These are phyloP conservation scores for Lochmaea capreae DNA, from an alignment of 2,888 invertebrate genomes.

Conservation along the genomic window DNA sequence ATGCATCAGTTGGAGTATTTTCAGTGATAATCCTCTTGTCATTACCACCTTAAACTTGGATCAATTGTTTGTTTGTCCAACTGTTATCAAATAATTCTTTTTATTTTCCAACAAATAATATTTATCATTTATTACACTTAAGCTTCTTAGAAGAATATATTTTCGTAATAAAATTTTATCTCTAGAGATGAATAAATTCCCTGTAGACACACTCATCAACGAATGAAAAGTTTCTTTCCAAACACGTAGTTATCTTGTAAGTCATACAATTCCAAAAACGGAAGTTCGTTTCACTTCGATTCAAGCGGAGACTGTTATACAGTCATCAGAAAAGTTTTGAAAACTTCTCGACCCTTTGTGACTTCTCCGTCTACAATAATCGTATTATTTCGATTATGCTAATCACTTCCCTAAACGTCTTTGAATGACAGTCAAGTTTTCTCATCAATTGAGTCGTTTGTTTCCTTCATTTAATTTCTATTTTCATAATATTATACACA, in stretches of 20 bases:
- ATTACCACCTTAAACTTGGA: no score
- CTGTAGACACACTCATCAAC: constrained; percentile 36
- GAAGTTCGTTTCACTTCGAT: constrained; percentile 58
- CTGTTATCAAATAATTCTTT: no score
- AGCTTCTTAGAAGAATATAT: constrained; percentile 25
- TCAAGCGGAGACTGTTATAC: constrained; percentile 60
- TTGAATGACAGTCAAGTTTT: constrained; percentile 15
- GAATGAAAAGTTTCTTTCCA: constrained; percentile 48
- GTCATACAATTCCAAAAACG: constrained; percentile 49
- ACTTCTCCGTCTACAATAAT: constrained; percentile 58
- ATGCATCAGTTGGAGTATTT: no score
- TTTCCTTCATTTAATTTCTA: neutral
- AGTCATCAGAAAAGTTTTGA: constrained; percentile 59
- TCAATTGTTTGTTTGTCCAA: no score
- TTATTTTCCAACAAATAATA: neutral
- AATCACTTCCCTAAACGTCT: constrained; percentile 48
- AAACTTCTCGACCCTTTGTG: constrained; percentile 57
- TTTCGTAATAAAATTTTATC: constrained; percentile 25
- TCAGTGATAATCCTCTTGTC: no score
- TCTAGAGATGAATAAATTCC: constrained; percentile 39
- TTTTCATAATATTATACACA: neutral
- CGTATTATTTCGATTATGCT: constrained; percentile 57
- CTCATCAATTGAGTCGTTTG: constrained; percentile 15
- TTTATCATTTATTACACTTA: neutral
- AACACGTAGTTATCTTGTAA: constrained; percentile 50